Base-by-base conservation (phyloP, 2,113 vertebrate genomes). In the Galbula dea region DNA sequence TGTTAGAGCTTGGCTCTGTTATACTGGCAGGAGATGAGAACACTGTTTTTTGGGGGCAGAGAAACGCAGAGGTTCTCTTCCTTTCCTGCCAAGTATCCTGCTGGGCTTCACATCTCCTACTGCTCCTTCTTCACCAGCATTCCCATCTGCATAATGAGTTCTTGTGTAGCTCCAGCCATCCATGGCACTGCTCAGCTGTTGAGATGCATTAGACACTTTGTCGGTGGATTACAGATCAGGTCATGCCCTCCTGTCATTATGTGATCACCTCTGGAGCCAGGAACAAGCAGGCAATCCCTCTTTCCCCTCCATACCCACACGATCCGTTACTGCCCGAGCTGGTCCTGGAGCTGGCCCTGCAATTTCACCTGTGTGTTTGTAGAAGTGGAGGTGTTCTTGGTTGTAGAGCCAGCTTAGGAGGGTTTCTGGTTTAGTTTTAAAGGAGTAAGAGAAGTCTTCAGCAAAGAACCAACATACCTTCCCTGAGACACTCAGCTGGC, bases 71-170 rank as follows among this genome's bases (percentile, higher is more conserved):
- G 63, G 57, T 34, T 55, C 15, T 32, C 46, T 41, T 48, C 82
- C 46, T n/a, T 22, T 39, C 78, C 77, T 84, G 79, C 75, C 71
- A 37, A 13, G 18, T 45, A 36, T 61, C 83, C 61, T 71, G 16
- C 84, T 68, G 74, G 17, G 91, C 68, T 83, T 62, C 68, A 16
- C 20, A 5, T 37, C 88, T 93, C 79, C 39, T 27, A 16, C 32
- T 39, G 36, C 52, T 45, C 30, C 67, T 66, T 20, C 82, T 79
- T 84, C 62, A 59, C 58, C 84, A 78, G 61, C 55, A 39, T 69
- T 57, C 51, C 58, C 74, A 69, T 83, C 75, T 93, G 82, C 76
- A 37, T 76, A 73, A 77, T 87, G 72, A 69, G 59, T 67, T 80
- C 68, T n/a, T 2, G 8, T 22, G 54, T 36, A 45, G 66, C n/a